A percentile compares a stretch with the other conserved stretches of the same genome.
Evolutionary conservation across 2,888 invertebrate genomes (phyloP).

Genomic region (Andricus quercusramuli): DNA sequence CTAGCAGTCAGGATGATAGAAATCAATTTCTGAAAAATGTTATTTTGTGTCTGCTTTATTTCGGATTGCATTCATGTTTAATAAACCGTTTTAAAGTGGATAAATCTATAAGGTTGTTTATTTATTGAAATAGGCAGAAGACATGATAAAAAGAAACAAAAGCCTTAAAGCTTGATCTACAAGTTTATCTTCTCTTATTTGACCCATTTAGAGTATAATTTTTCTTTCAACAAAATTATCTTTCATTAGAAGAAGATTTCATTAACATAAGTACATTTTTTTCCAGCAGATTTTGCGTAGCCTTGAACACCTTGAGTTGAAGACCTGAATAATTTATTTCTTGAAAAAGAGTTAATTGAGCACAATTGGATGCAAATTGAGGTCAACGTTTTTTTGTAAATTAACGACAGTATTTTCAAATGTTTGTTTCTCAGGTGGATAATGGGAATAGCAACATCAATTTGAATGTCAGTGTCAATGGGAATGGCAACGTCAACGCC

Average conservation of each 20-base stretch:
- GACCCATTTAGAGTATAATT: neutral
- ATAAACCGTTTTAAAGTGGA: conserved; percentile 13
- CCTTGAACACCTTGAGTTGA: neutral
- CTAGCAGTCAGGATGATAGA: conserved; percentile 18
- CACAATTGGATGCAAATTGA: conserved; percentile 32
- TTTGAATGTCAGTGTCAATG: conserved; percentile 59
- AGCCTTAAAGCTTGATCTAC: neutral
- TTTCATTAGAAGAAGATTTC: neutral
- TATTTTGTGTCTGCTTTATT: conserved; percentile 23
- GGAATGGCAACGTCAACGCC: conserved; percentile 46
- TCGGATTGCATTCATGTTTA: conserved; percentile 11
- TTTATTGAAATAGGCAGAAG: conserved; percentile 17
- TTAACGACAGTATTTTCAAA: neutral
- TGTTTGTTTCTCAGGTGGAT: conserved; percentile 74
- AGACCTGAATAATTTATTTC: neutral
- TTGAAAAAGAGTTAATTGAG: neutral
- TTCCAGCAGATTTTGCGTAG: neutral
- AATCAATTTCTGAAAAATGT: conserved; percentile 29
- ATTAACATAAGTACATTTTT: neutral
- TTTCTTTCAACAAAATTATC: neutral
- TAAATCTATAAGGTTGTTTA: conserved; percentile 17
- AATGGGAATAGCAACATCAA: conserved; percentile 67
- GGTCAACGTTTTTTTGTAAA: conserved; percentile 5
- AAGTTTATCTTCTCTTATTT: neutral
- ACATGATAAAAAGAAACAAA: neutral